Percentiles rank a stretch among this genome's conserved stretches.
phyloP scores from a whole-genome alignment of 2,888 invertebrate species.

The Morpho deidamia region DNA sequence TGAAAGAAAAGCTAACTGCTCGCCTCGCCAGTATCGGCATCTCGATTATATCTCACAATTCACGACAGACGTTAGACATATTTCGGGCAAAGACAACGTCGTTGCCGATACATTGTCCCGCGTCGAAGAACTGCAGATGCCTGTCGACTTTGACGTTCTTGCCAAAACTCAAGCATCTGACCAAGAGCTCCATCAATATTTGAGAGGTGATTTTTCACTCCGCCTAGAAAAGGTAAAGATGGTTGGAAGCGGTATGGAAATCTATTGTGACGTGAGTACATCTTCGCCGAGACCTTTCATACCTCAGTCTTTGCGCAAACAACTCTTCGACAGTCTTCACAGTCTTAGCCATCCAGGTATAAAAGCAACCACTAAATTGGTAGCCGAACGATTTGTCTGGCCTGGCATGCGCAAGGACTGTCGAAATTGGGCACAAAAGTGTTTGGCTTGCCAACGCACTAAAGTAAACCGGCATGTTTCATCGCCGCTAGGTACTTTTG shows the following conservation, averaged over 20 bases:
- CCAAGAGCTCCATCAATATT: slow-evolving; percentile 3
- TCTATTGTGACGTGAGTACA: slow-evolving; percentile 25
- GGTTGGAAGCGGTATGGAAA: slow-evolving; percentile 3
- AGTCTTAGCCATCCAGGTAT: slow-evolving; percentile 27
- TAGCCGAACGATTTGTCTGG: slow-evolving; percentile 36
- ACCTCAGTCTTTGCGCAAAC: slow-evolving; percentile 14
- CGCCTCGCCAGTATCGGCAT: slow-evolving; percentile 12
- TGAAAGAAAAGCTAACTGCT: no score
- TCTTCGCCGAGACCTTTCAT: slow-evolving; percentile 24
- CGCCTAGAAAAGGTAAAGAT: slow-evolving; percentile 8
- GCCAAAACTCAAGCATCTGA: slow-evolving; percentile 15
- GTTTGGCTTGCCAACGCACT: slow-evolving; percentile 36
- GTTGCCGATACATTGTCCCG: no score
- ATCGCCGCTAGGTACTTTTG: slow-evolving; percentile 32
- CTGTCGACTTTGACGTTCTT: slow-evolving; percentile 6
- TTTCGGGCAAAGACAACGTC: no score
- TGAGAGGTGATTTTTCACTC: slow-evolving; percentile 8
- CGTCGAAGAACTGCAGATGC: slow-evolving; percentile 20
- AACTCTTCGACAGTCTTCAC: slow-evolving; percentile 27
- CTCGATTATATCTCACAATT: no score
- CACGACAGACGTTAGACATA: no score
- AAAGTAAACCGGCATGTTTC: slow-evolving; percentile 35
- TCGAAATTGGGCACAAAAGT: slow-evolving; percentile 23
- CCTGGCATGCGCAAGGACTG: slow-evolving; percentile 20
- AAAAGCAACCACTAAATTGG: slow-evolving; percentile 23